Base-by-base conservation (phyloP, 1,140 invertebrate species). In the Zaprionus vittiger region DNA sequence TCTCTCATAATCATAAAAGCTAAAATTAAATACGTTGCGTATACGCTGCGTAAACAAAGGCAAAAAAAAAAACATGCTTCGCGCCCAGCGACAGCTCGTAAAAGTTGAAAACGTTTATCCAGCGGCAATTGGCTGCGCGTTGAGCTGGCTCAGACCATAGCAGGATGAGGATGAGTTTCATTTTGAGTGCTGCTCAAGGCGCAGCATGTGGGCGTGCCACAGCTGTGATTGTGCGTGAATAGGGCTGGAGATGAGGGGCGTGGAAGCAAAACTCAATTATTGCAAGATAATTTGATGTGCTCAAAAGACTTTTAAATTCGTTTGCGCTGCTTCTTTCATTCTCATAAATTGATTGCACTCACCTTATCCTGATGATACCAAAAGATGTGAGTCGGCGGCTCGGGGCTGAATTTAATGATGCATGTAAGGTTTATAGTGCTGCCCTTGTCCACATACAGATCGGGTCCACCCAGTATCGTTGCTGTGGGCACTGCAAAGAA, bases 331-430 rank as follows among this genome's bases (percentile, higher is more conserved):
- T 31, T 2, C 28, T 28, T 28, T 7, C 28, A 7, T 47, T 24
- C 37, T 49, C 61, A 52, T 34, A 89, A 79, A 87, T 89, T 84
- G 67, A 73, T 84, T 82, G 22, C 61, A 69, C 95, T 95, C 94
- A 97, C 96, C 94, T 96, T 95, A 90, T 97, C 96, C 93, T 97
- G 96, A 94, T 98, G 97, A 94, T 98, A 98, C 97, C 97, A 98
- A 93, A 98, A 98, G 91, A 98, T 97, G 94, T 96, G 97, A 77
- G 96, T 96, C 73, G 97, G 97, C 55, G 97, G 96, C 92, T 97
- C 97, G 12, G 97, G 97, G 86, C 96, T 97, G 94, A 97, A 97
- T 93, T 96, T 96, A 84, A 98, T 97, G 83, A 96, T 95, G 93
- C 97, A 98, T 74, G 97, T 98, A 78, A 98, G 94, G 94, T 98